Evolutionary conservation across 2,113 vertebrate species (phyloP).

Genomic region (Pandion haliaetus): DNA sequence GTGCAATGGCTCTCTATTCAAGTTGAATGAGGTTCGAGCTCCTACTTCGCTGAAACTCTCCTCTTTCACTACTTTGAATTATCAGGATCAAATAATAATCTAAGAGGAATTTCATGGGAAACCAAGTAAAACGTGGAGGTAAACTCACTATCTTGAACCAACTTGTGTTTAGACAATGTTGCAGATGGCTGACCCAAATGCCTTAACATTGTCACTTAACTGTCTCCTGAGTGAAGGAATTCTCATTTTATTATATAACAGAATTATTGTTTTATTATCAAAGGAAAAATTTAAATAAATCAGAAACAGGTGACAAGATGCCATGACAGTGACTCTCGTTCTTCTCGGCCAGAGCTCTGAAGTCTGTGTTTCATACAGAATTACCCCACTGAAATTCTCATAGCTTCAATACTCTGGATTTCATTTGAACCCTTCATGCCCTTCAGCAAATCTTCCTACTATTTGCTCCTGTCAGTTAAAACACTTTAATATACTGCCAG

Average conservation of each 20-base stretch:
- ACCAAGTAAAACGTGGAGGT: background rate
- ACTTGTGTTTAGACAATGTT: background rate
- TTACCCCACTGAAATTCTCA: background rate
- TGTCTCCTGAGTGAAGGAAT: background rate
- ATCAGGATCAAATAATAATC: background rate
- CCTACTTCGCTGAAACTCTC: background rate
- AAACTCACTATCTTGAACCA: background rate
- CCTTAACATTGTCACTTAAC: background rate
- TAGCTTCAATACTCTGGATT: background rate
- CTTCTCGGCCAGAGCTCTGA: background rate
- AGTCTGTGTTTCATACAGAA: background rate
- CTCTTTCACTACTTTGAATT: background rate
- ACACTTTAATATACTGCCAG: background rate
- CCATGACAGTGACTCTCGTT: accelerated
- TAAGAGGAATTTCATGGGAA: background rate
- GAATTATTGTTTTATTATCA: background rate
- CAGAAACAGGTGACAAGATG: background rate
- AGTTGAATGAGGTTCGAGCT: background rate
- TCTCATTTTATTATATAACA: background rate
- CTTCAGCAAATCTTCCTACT: background rate
- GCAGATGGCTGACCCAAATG: background rate
- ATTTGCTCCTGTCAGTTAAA: background rate
- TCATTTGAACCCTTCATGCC: background rate
- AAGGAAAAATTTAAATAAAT: background rate
- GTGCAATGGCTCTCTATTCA: background rate